Base-by-base conservation (phyloP, 2,113 vertebrate species). In the Corvus hawaiiensis region DNA sequence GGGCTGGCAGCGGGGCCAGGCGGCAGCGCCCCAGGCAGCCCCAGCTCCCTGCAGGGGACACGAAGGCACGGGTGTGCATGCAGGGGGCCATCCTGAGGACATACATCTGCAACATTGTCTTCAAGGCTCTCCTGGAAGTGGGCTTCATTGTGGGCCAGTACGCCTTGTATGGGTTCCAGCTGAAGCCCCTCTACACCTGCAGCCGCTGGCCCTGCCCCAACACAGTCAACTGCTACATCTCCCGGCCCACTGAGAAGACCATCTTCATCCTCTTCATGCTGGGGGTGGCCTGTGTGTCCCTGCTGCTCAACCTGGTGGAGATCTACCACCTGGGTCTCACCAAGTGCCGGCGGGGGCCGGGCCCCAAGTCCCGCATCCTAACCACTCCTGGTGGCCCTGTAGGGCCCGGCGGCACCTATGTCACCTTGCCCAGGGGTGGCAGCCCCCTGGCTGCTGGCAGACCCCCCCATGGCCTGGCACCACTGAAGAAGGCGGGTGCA, bases 231-330 rank as follows among this genome's bases (percentile, higher is more conserved):
- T 99, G 99, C 97, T 99, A 99, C 97, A 98, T 99, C 94, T 99
- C 99, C 10, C 97, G 98, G 26, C 98, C 99, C 67, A 99, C 99
- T 0, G 98, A 99, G 97, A 99, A 99, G 93, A 99, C 98, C 10
- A 93, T 99, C 94, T 99, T 99, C 96, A 98, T 96, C 74, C 84
- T 99, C 51, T 99, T 99, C 96, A 99, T 99, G 99, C 95, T 99
- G 66, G 98, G 96, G 2, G 98, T 98, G 89, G 98, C 99, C 49
- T 98, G 98, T 1, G 58, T 99, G 77, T 99, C 99, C 8, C 95
- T 99, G 86, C 96, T 99, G 80, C 98, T 99, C 72, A 99, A 99
- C 93, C 93, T 99, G 90, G 98, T 99, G 74, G 99, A 99, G 96
- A 98, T 99, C 94, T 99, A 98, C 94, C 98, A 99, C 89, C 96